Evolutionary conservation across 35 echinoderm and acorn worm genomes (phyloP).

Genomic region (Ptychodera flava): DNA sequence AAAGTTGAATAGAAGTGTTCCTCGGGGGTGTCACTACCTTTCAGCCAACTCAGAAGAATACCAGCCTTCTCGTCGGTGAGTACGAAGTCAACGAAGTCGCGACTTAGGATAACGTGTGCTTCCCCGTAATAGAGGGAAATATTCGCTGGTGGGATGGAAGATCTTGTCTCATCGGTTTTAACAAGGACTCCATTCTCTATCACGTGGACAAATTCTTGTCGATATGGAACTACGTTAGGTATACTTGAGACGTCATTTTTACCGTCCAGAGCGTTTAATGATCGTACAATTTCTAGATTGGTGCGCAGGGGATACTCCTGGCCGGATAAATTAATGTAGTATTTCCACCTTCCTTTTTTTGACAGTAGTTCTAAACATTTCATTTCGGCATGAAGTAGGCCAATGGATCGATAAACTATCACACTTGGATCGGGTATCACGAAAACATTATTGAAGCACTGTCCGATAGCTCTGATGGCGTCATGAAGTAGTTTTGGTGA

Average conservation of each 20-base stretch:
- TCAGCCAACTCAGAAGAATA: constrained; percentile 37
- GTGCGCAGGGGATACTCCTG: constrained; percentile 76
- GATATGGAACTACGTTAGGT: background rate
- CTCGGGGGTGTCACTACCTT: constrained; percentile 53
- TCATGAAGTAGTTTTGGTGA: constrained; percentile 25
- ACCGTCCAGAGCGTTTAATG: constrained; percentile 32
- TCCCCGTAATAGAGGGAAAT: constrained; percentile 49
- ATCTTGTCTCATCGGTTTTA: constrained; percentile 14
- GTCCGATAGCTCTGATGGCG: constrained; percentile 33
- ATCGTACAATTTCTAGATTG: constrained; percentile 65
- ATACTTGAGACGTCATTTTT: constrained; percentile 25
- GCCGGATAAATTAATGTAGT: constrained; percentile 58
- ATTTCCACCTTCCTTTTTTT: constrained; percentile 33
- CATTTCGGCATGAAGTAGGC: constrained; percentile 42
- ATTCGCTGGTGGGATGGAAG: constrained; percentile 43
- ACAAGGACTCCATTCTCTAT: constrained; percentile 10
- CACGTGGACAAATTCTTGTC: constrained; percentile 11
- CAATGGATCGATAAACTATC: constrained; percentile 27
- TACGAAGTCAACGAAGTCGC: constrained; percentile 41
- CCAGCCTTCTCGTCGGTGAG: constrained; percentile 26
- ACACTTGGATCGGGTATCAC: constrained; percentile 37
- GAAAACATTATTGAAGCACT: constrained; percentile 74
- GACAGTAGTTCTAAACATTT: constrained; percentile 61
- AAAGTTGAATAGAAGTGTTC: constrained; percentile 56
- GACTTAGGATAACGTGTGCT: constrained; percentile 39